Evolutionary conservation across 2,797 vertebrate species (phyloP).

Genomic region (Acrossocheilus fasciatus): DNA sequence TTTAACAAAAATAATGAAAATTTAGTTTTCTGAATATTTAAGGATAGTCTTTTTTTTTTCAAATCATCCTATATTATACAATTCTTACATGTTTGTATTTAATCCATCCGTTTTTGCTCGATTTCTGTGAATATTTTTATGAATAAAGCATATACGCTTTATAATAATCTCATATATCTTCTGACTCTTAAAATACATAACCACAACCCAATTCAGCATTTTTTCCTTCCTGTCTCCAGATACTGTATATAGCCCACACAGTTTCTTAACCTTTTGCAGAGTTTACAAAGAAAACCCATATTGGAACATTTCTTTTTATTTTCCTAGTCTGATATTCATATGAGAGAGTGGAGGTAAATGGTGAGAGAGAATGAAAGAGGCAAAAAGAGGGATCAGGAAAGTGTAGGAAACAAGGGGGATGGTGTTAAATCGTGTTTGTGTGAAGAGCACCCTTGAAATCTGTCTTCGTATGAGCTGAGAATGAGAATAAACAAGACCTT

Average conservation of each 20-base stretch:
- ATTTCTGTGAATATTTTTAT: neutral
- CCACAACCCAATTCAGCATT: neutral
- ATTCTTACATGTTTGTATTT: neutral
- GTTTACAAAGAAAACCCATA: constrained; percentile 1
- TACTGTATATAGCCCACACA: neutral
- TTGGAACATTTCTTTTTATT: neutral
- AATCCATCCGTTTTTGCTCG: neutral
- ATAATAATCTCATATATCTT: neutral
- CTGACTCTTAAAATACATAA: neutral
- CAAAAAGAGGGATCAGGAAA: constrained; percentile 16
- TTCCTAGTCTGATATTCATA: neutral
- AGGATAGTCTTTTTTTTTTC: neutral
- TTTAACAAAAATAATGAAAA: neutral
- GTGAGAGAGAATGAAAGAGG: constrained; percentile 10
- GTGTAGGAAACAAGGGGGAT: constrained; percentile 12
- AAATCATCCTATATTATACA: neutral
- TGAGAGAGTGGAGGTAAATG: neutral
- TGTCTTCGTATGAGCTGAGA: constrained; percentile 34
- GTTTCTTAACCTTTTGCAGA: neutral
- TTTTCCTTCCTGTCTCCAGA: neutral
- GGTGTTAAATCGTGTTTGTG: constrained; percentile 39
- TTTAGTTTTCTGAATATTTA: neutral
- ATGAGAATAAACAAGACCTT: constrained; percentile 21
- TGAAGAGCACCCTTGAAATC: constrained; percentile 43
- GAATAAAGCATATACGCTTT: neutral